phyloP scores from a whole-genome alignment of 1,140 invertebrate genomes.

The Teleogryllus occipitalis region DNA sequence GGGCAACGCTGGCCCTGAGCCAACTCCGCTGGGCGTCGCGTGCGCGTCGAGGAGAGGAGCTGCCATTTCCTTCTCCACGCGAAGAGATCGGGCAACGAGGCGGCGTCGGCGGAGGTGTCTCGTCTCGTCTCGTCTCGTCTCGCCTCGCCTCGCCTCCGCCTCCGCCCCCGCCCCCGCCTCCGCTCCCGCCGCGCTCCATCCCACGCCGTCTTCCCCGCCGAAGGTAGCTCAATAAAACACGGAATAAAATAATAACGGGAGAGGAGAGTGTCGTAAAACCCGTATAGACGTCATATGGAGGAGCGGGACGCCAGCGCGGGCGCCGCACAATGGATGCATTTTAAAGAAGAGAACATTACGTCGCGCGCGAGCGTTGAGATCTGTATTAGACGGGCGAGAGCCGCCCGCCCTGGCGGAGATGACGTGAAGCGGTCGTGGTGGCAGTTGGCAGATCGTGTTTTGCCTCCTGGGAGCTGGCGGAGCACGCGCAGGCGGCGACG shows the following conservation, averaged over 20 bases:
- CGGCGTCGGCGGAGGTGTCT: not conserved
- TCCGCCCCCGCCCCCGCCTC: too few relatives aligned
- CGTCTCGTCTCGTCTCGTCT: not conserved
- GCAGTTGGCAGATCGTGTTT: too few relatives aligned
- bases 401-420: not conserved
- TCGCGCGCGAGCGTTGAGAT: not conserved
- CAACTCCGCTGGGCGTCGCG: too few relatives aligned
- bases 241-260: not conserved
- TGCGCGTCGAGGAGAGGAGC: too few relatives aligned
- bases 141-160: not conserved
- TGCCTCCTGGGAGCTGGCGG: too few relatives aligned
- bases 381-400: not conserved
- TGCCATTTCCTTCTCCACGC: too few relatives aligned
- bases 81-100: not conserved
- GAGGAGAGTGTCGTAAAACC: not conserved
- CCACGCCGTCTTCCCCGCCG: not conserved
- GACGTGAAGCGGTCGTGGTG: too few relatives aligned
- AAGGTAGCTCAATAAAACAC: not conserved
- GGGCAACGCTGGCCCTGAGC: too few relatives aligned
- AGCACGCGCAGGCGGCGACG: too few relatives aligned
- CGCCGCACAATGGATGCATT: not conserved
- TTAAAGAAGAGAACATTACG: not conserved
- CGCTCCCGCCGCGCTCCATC: too few relatives aligned
- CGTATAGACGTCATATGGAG: not conserved
- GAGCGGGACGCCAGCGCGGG: too few relatives aligned